These are phyloP conservation scores for Dinomys branickii DNA, from an alignment of 2,113 vertebrate species.

Conservation along the genomic window DNA sequence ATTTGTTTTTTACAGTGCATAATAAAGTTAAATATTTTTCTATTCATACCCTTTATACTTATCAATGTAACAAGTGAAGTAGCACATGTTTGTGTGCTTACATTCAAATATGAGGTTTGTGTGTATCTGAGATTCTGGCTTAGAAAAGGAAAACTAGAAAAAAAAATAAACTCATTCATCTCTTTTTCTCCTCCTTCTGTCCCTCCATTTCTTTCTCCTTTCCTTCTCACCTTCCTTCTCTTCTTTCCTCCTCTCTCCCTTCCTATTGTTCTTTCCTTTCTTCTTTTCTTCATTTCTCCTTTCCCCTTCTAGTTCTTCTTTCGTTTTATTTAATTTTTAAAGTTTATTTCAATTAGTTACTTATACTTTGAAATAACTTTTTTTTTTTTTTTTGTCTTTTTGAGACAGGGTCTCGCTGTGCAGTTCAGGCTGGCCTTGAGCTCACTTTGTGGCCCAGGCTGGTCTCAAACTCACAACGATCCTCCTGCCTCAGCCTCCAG, in stretches of 20 bases:
- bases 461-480: too few relatives aligned
- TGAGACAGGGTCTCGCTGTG: too few relatives aligned
- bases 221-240: rapidly evolving
- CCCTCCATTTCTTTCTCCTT: too few relatives aligned
- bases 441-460: too few relatives aligned
- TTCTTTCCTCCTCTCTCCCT: neutral
- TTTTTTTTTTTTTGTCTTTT: too few relatives aligned
- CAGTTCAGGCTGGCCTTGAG: too few relatives aligned
- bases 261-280: neutral
- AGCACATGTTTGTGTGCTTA: neutral
- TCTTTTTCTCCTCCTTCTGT: neutral
- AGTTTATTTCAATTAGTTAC: conserved; percentile 52
- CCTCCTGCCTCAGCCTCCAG: too few relatives aligned
- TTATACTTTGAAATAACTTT: conserved; percentile 33
- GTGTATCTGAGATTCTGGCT: conserved; percentile 32
- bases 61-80: conserved; percentile 27
- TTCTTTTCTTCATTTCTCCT: neutral
- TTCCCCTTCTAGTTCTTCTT: neutral
- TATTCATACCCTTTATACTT: neutral
- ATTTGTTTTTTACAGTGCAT: conserved; percentile 39
- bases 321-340: conserved; percentile 34
- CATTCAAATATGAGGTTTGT: conserved; percentile 43
- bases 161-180: neutral
- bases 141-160: conserved; percentile 28
- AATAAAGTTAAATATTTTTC: conserved; percentile 39